phyloP scores from a whole-genome alignment of 2,113 vertebrate species.

The Crotalus tigris region DNA sequence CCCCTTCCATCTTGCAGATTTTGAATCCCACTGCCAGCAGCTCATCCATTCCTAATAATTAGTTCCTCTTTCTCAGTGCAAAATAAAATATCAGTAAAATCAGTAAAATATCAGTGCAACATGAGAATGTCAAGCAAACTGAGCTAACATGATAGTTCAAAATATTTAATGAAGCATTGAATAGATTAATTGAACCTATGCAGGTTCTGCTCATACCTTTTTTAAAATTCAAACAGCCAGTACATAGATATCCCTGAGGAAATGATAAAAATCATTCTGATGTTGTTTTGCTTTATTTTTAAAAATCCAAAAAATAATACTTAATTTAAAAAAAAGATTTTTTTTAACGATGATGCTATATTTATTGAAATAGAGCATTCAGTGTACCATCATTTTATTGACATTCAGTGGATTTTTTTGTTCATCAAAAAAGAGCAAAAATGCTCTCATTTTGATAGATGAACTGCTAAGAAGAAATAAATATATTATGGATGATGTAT shows the following conservation, averaged over 20 bases:
- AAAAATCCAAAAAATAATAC: not conserved
- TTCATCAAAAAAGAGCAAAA: not conserved
- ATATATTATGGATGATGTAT: not conserved
- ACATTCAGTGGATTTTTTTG: not conserved
- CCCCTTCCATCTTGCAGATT: not conserved
- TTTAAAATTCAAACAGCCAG: not conserved
- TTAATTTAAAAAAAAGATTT: not conserved
- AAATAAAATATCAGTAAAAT: not conserved
- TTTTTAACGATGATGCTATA: not conserved
- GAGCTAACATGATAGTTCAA: too few species aligned
- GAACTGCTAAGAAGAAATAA: not conserved
- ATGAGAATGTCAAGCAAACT: not conserved
- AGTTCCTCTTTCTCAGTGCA: too few species aligned
- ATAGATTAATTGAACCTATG: not conserved
- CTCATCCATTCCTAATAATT: not conserved
- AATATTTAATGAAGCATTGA: not conserved
- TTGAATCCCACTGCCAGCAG: not conserved
- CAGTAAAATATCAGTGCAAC: not conserved
- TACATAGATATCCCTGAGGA: not conserved
- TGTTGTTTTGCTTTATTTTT: not conserved
- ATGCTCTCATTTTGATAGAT: not conserved
- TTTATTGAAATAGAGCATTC: not conserved
- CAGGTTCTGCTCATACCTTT: not conserved
- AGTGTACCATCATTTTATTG: not conserved
- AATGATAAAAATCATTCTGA: not conserved